Evolutionary conservation across 2,888 invertebrate species (phyloP).

Genomic region (Schizaphis graminum): DNA sequence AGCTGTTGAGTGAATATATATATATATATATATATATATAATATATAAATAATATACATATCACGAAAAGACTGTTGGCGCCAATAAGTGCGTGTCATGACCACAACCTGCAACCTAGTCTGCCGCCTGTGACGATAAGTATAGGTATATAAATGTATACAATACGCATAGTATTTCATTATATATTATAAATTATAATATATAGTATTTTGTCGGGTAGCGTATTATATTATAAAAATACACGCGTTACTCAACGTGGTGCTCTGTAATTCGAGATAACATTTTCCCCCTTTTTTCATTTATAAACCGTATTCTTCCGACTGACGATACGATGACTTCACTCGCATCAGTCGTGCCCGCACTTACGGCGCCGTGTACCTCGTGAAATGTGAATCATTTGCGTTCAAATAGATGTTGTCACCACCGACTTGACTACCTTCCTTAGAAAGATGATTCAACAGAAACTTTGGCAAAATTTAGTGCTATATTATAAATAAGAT

Average conservation of each 20-base stretch:
- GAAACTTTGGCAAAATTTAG: neutral
- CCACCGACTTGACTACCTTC: neutral
- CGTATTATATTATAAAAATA: conserved; percentile 24
- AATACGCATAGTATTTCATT: neutral
- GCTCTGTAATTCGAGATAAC: neutral
- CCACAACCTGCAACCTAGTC: neutral
- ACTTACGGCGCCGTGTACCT: neutral
- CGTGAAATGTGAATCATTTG: neutral
- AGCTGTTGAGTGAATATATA: neutral
- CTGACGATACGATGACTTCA: conserved; percentile 35
- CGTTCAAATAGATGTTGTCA: neutral
- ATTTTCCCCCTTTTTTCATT: neutral
- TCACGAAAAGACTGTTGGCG: conserved; percentile 8
- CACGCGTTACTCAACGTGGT: conserved; percentile 13
- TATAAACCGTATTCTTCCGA: neutral
- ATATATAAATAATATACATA: neutral
- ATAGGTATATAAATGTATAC: neutral
- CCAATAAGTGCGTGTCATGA: conserved; percentile 44
- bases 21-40: too few relatives aligned
- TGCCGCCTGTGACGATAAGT: neutral
- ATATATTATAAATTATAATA: neutral
- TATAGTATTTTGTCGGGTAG: neutral
- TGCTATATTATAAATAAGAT: neutral
- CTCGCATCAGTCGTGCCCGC: neutral
- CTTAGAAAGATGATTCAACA: neutral